A percentile compares a stretch with the other conserved stretches of the same genome.
phyloP scores from a whole-genome alignment of 2,113 vertebrate genomes.

The Bambusicola thoracicus region DNA sequence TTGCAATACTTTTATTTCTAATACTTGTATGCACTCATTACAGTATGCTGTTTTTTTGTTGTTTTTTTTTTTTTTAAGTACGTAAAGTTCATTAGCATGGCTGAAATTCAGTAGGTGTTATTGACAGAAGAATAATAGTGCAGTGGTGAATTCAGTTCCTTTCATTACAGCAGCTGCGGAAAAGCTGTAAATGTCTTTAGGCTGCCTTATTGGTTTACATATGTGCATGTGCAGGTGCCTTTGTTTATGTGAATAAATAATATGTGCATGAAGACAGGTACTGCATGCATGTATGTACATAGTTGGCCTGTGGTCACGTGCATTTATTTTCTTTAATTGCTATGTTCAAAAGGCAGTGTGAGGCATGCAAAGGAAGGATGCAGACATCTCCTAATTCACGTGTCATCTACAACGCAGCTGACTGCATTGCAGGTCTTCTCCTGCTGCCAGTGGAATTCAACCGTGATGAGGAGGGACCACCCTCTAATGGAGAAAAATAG shows the following conservation, averaged over 20 bases:
- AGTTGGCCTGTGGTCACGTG: neutral
- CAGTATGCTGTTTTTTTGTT: fast-evolving
- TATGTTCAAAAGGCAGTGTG: fast-evolving
- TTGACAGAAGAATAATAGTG: neutral
- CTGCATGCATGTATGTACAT: neutral
- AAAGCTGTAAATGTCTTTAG: neutral
- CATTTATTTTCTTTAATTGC: neutral
- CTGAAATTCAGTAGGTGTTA: neutral
- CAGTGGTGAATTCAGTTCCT: neutral
- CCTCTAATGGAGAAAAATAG: constrained; percentile 54
- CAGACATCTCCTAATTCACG: neutral
- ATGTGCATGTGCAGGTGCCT: neutral
- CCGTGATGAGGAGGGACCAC: constrained; percentile 46
- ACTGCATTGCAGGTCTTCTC: constrained; percentile 39
- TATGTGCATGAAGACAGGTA: neutral
- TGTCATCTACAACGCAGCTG: neutral
- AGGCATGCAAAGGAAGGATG: neutral
- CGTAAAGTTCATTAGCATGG: neutral
- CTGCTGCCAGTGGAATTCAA: constrained; percentile 55
- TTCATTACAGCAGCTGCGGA: neutral
- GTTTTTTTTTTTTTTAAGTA: neutral
- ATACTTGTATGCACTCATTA: fast-evolving
- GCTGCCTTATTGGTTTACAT: neutral
- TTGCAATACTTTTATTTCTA: neutral
- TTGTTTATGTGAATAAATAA: fast-evolving